These are phyloP conservation scores for Polydrusus cervinus DNA, from an alignment of 2,888 invertebrate species.

Conservation along the genomic window DNA sequence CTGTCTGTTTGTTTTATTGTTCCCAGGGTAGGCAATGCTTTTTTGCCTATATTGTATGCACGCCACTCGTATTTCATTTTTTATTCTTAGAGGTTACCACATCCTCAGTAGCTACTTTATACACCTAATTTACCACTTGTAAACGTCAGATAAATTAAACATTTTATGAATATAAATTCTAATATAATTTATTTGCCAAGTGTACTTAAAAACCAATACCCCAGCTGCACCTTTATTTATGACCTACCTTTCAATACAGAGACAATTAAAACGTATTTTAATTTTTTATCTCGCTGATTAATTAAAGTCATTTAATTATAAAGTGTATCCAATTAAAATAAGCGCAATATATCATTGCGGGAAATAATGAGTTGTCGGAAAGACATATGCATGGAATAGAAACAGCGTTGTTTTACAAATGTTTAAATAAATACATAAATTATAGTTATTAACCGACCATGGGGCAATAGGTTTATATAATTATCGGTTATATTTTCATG, in stretches of 20 bases:
- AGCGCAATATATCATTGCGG: conserved; percentile 52
- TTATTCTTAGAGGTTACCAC: conserved; percentile 1
- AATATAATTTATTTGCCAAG: conserved; percentile 35
- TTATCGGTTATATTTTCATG: conserved; percentile 23
- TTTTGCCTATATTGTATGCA: too few species aligned
- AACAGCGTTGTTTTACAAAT: conserved; percentile 51
- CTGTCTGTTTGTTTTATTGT: too few species aligned
- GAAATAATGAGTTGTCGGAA: conserved; percentile 54
- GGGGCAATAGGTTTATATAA: conserved; percentile 26
- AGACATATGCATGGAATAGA: conserved; percentile 49
- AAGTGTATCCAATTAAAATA: conserved; percentile 52
- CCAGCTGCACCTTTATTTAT: conserved; percentile 49
- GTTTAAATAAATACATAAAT: conserved; percentile 51
- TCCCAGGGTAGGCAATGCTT: too few species aligned
- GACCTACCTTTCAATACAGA: conserved; percentile 37
- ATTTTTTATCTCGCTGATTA: conserved; percentile 39
- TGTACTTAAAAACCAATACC: conserved; percentile 21
- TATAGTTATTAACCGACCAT: conserved; percentile 44
- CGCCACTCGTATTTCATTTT: neutral
- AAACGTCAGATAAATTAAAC: conserved; percentile 39
- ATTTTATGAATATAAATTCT: conserved; percentile 29
- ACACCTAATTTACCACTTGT: conserved; percentile 33
- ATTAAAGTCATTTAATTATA: conserved; percentile 53
- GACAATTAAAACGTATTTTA: conserved; percentile 44
- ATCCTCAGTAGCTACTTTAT: conserved; percentile 17